These are phyloP conservation scores for Hippocampus mohnikei DNA, from an alignment of 2,113 vertebrate species.

Conservation along the genomic window DNA sequence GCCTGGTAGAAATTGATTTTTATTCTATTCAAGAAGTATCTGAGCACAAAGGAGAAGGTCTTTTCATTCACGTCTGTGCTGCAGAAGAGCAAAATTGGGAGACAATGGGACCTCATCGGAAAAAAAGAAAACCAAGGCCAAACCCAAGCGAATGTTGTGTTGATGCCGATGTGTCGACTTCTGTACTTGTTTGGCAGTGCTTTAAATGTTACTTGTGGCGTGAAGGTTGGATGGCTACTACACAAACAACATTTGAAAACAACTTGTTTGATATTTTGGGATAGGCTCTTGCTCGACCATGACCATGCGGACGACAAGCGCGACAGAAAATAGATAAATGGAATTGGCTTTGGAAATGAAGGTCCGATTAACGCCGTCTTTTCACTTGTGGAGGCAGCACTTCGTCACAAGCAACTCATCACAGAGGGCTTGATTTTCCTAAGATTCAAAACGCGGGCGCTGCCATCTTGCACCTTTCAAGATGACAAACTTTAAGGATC, in stretches of 20 bases:
- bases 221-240: background rate
- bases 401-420: too few species aligned
- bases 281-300: too few species aligned
- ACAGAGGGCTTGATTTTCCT: too few species aligned
- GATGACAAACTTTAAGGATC: too few species aligned
- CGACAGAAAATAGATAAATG: background rate
- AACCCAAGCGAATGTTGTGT: background rate
- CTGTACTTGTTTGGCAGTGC: background rate
- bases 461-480: too few species aligned
- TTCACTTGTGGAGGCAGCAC: too few species aligned
- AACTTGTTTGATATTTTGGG: background rate
- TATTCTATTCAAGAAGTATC: background rate
- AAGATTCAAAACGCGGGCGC: too few species aligned
- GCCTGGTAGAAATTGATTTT: background rate
- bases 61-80: background rate
- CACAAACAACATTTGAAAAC: background rate
- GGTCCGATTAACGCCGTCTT: too few species aligned
- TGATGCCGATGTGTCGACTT: background rate
- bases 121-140: background rate
- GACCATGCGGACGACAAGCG: background rate
- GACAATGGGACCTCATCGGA: too few species aligned
- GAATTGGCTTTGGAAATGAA: background rate
- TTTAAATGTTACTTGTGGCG: background rate
- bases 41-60: slow-evolving; percentile 5
- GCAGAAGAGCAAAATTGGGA: background rate